A percentile compares a stretch with the other conserved stretches of the same genome.
phyloP scores from a whole-genome alignment of 2,888 invertebrate species.

The Agrochola lychnidis region DNA sequence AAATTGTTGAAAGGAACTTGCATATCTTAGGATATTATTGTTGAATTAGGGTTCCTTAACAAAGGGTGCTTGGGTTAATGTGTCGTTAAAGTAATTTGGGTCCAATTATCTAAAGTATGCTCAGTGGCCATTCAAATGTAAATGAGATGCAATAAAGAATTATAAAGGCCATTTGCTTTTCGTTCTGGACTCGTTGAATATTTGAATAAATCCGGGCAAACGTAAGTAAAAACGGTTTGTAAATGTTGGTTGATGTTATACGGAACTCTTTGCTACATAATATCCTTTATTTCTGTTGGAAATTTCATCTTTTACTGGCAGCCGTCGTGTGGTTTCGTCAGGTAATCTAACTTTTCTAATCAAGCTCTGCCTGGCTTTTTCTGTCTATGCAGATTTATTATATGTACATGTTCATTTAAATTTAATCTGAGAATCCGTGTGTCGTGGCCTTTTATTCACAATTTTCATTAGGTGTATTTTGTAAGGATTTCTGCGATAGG shows the following conservation, averaged over 20 bases:
- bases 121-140: constrained; percentile 53
- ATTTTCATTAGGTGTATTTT: background rate
- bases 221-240: background rate
- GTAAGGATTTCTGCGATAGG: background rate
- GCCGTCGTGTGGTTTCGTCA: constrained; percentile 35
- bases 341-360: constrained; percentile 61
- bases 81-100: constrained; percentile 60
- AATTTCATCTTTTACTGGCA: constrained; percentile 40
- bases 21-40: constrained; percentile 38
- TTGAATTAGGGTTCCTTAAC: constrained; percentile 27
- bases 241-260: constrained; percentile 8
- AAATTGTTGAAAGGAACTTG: constrained; percentile 37
- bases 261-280: constrained; percentile 14
- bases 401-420: background rate
- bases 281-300: constrained; percentile 34
- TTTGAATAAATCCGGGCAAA: constrained; percentile 44
- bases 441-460: background rate
- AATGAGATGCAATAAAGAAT: constrained; percentile 54
- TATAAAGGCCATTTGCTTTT: constrained; percentile 52
- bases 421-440: constrained; percentile 5
- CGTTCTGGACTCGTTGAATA: constrained; percentile 23
- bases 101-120: constrained; percentile 59
- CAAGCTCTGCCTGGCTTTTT: constrained; percentile 33
- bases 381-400: constrained; percentile 17
- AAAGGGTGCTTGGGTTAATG: constrained; percentile 53